Base-by-base conservation (phyloP, 2,797 vertebrate species). In the Enteromius thamalakanensis region DNA sequence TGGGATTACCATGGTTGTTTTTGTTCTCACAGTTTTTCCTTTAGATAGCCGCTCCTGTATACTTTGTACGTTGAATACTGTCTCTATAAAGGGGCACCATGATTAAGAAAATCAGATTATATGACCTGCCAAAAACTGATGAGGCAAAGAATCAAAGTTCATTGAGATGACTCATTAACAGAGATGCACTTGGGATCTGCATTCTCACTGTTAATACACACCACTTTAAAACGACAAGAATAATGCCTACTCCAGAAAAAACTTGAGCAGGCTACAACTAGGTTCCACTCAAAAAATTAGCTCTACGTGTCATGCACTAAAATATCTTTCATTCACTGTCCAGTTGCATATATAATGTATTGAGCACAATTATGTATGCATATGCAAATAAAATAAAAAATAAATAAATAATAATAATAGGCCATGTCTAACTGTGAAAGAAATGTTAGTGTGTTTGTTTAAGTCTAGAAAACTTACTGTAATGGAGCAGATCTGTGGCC, bases 381-480 rank as follows among this genome's bases (percentile, higher is more conserved):
- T 23, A 19, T 49, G 17, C 29, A 11, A 21, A n/a, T 60, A 34
- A 32, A 12, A 23, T 8, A 42, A 49, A n/a, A 32, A 32, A 32
- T 3, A 34, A 4, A 34, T 32, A 34, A 70, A 55, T 37, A 37
- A 37, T 37, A 37, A 37, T 37, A 37, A 6, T 37, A 37, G 11
- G 34, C 45, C 21, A 49, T 10, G 17, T 32, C 3, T 47, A 32
- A 23, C 23, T 14, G 1, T 64, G 1, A 49, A 70, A 45, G 23
- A 11, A 47, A 53, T 74, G 17, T 74, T 51, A 51, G 26, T 40
- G 37, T 32, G 10, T 9, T 76, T 17, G 58, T 45, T 64, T 6
- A 49, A 80, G 19, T 42, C 32, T 58, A 26, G 4, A 79, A 79
- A 79, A 89, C 93, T 90, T 86, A 94, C 92, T 89, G 80, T 29